These are phyloP conservation scores for Brachymystax lenok DNA, from an alignment of 2,797 vertebrate genomes.

Conservation along the genomic window DNA sequence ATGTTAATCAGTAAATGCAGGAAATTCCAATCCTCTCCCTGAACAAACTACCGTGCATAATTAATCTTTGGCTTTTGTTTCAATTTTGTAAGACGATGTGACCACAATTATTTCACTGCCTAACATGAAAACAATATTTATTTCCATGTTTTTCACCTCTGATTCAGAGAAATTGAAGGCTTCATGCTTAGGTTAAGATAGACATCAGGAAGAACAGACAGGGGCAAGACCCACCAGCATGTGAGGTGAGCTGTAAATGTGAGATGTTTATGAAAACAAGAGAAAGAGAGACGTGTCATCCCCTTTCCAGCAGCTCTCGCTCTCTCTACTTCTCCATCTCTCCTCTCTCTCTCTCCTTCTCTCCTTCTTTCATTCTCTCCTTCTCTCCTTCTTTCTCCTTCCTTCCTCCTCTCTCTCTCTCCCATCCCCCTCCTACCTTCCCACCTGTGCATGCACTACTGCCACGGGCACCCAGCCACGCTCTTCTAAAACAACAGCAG, in stretches of 20 bases:
- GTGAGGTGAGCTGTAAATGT: slow-evolving; percentile 25
- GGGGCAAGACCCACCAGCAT: slow-evolving; percentile 17
- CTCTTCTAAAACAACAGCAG: not conserved
- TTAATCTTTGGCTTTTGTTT: too few species aligned
- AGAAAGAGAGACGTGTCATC: slow-evolving; percentile 21
- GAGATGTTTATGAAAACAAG: slow-evolving; percentile 10
- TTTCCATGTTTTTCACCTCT: too few species aligned
- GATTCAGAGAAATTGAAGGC: not conserved
- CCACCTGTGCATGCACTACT: not conserved
- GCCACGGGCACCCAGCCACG: not conserved
- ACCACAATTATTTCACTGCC: not conserved
- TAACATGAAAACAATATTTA: not conserved
- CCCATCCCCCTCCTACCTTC: slow-evolving; percentile 23
- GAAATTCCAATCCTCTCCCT: too few species aligned
- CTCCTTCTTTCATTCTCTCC: too few species aligned
- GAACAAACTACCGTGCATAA: too few species aligned
- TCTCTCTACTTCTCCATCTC: slow-evolving; percentile 1
- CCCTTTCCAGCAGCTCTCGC: slow-evolving; percentile 19
- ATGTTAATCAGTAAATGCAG: too few species aligned
- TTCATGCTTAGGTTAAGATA: slow-evolving; percentile 27
- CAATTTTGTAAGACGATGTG: too few species aligned
- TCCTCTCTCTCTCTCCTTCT: not conserved
- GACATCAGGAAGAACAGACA: slow-evolving; percentile 29
- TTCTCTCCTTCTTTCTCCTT: too few species aligned
- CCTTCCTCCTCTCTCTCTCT: slow-evolving; percentile 5